Evolutionary conservation across 2,113 vertebrate genomes (phyloP), one percentile per base, ranked within the genome.

Genomic region (Pangasianodon gigas): DNA sequence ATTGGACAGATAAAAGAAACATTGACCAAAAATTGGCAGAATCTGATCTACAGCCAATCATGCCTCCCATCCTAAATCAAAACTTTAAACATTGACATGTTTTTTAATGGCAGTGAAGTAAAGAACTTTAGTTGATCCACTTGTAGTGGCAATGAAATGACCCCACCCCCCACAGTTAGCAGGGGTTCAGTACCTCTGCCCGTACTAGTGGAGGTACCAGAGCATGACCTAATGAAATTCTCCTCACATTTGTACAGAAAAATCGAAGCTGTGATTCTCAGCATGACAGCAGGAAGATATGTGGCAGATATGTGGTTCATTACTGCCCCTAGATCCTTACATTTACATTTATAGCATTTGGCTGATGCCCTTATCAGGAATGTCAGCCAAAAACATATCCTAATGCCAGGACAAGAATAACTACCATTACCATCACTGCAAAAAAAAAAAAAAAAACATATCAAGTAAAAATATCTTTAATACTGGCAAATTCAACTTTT

Each of bases 341-440:
- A 52, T 81, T 81, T 81, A 81, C 79, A 83, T 83, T 83, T 83
- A 58, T 83, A 56, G 80, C 32, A 37, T 58, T 51, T 11, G 32
- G 52, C 52, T 58, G 80, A 37, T 56, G 52, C 52, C 19, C 16
- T 83, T 56, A 16, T 54, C n/a, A 2, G 14, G 26, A 21, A 81
- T 18, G 48, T 81, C 79, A 52, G 79, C 51, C 80, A 82, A 82
- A 80, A 82, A 9, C 29, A 54, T 32, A 29, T 52, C 11, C 75
- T 81, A 16, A 56, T 56, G n/a, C 29, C 80, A 82, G 51, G 51
- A 82, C 51, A 19, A 82, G 51, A 82, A 82, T 56, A 82, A 82
- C 80, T 82, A n/a, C 51, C n/a, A 81, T 16, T 4, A 9, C 37
- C 7, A 3, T 54, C 51, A 21, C 51, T 54, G 46, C 24, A 51